Conservation (phyloP, 1,140 invertebrate genomes). For the Bemisia tabaci region DNA sequence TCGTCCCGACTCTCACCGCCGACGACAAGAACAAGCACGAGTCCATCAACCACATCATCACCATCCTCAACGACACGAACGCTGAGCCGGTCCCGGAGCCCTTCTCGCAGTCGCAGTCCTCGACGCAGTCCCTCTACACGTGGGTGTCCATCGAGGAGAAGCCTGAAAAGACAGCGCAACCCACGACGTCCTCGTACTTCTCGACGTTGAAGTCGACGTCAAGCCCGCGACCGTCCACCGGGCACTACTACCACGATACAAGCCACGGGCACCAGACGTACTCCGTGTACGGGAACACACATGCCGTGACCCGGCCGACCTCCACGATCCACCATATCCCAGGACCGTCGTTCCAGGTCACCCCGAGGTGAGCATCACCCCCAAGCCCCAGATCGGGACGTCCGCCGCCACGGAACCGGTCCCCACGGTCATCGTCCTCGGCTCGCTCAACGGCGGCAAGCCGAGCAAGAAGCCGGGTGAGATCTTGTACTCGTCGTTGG, state of each 20-base stretch:
- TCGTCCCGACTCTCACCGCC: slow-evolving; percentile 38
- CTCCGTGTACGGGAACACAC: neutral
- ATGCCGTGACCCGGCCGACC: slow-evolving; percentile 4
- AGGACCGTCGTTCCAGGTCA: slow-evolving; percentile 25
- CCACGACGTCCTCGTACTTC: slow-evolving; percentile 22
- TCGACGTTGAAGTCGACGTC: neutral
- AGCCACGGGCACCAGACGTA: neutral
- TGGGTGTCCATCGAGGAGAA: slow-evolving; percentile 35
- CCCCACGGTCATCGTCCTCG: slow-evolving; percentile 56
- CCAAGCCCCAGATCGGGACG: slow-evolving; percentile 15
- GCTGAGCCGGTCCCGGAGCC: slow-evolving; percentile 16
- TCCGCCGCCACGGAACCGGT: slow-evolving; percentile 36
- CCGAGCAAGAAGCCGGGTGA: slow-evolving; percentile 31
- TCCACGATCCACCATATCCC: slow-evolving; percentile 25
- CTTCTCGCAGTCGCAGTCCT: slow-evolving; percentile 25
- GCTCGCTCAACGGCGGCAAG: slow-evolving; percentile 32
- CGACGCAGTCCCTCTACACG: slow-evolving; percentile 33
- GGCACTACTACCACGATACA: neutral
- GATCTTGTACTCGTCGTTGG: slow-evolving; percentile 2
- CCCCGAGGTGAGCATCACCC: slow-evolving; percentile 21
- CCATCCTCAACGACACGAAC: slow-evolving; percentile 28
- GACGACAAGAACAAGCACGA: slow-evolving; percentile 30
- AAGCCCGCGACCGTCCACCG: slow-evolving; percentile 16
- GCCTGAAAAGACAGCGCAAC: slow-evolving; percentile 22
- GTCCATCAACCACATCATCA: slow-evolving; percentile 35